phyloP scores from a whole-genome alignment of 2,888 invertebrate genomes.

The Ectemnius cavifrons region DNA sequence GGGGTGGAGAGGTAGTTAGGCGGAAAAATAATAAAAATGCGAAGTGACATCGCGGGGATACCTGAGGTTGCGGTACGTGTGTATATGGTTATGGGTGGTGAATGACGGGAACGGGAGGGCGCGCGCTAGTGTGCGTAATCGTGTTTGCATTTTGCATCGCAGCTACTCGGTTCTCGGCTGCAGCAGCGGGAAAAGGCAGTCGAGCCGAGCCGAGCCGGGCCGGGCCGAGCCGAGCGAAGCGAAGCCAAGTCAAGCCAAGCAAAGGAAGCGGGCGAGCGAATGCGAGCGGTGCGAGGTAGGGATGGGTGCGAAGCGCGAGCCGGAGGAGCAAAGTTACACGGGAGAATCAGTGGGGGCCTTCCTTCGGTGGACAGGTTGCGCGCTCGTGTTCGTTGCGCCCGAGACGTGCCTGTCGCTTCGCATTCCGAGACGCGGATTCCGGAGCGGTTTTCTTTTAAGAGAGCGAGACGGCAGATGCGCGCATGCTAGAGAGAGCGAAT shows the following conservation, averaged over 20 bases:
- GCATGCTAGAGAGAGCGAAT: constrained; percentile 16
- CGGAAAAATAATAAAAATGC: constrained; percentile 5
- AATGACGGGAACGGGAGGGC: constrained; percentile 17
- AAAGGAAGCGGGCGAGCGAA: not conserved
- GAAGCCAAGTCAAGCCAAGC: too few relatives aligned
- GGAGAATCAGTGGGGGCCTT: constrained; percentile 45
- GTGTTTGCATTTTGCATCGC: constrained; percentile 51
- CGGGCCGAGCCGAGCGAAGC: not conserved
- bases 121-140: constrained; percentile 38
- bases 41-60: not conserved
- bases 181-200: not conserved
- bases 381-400: constrained; percentile 52
- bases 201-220: not conserved
- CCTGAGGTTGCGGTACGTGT: not conserved
- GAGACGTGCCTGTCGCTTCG: constrained; percentile 52
- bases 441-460: constrained; percentile 72
- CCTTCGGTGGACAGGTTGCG: constrained; percentile 42
- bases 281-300: constrained; percentile 21
- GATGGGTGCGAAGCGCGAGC: constrained; percentile 23
- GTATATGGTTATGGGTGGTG: constrained; percentile 2
- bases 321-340: constrained; percentile 42
- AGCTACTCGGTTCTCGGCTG: not conserved
- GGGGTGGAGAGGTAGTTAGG: not conserved
- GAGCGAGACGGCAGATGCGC: constrained; percentile 6
- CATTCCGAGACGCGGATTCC: constrained; percentile 71